Conservation (phyloP, 1,140 invertebrate genomes). For the Drosophila rufa region DNA sequence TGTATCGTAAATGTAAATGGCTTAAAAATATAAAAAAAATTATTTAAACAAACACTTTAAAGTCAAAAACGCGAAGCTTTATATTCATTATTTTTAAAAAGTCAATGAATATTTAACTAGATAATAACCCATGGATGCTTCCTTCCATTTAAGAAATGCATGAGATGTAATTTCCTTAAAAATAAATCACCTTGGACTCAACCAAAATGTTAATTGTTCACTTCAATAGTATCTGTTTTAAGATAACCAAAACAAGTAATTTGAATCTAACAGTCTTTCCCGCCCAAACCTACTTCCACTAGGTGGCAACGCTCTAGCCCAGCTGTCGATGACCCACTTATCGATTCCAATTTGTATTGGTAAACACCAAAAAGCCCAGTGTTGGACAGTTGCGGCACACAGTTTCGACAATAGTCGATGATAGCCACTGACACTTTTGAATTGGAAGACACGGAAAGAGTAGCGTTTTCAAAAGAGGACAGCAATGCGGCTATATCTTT, state of each 20-base stretch:
- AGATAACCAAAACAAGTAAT: background rate
- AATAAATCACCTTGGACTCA: background rate
- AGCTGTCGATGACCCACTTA: slow-evolving; percentile 1
- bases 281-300: background rate
- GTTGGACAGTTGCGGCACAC: background rate
- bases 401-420: slow-evolving; percentile 6
- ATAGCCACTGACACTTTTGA: background rate
- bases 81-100: too few species aligned
- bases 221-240: background rate
- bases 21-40: too few species aligned
- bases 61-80: too few species aligned
- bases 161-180: background rate
- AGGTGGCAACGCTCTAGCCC: slow-evolving; percentile 7
- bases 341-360: slow-evolving; percentile 1
- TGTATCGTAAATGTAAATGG: too few species aligned
- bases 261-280: background rate
- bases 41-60: too few species aligned
- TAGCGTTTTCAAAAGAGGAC: background rate
- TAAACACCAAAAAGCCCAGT: background rate
- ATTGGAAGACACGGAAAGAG: background rate
- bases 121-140: background rate
- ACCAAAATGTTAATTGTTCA: background rate
- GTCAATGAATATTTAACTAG: too few species aligned
- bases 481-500: background rate
- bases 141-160: background rate